Evolutionary conservation across 2,797 vertebrate species (phyloP), one percentile per base, ranked within the genome.

Genomic region (Phalloptychus januarius): DNA sequence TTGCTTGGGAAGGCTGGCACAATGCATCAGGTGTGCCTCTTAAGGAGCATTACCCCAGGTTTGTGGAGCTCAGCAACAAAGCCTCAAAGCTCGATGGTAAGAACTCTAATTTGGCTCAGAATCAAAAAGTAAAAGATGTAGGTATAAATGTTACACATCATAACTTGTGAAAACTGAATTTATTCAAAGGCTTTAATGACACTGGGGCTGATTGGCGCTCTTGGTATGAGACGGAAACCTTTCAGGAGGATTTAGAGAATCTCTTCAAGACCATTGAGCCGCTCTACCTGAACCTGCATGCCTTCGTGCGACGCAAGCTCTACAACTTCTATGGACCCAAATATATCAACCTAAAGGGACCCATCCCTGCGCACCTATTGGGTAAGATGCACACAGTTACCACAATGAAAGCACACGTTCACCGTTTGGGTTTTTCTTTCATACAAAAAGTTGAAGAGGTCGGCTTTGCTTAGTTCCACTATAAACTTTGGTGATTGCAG

Each of bases 1-100:
- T 94, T 0, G 97, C 95, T 44, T 99, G 98, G 98, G 98, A 99
- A 80, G 97, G 95, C 7, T 99, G 98, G 98, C 98, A 98, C 91
- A 95, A 98, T 0, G 86, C 72, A 0, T 96, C 96, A 0, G 98
- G 98, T 2, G 93, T 95, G 28, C 97, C 97, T 0, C 94, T 98
- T 72, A 96, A 91, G 13, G 0, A 86, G 4, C 40, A 92, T 45
- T 99, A 99, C 5, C 63, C 95, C 40, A 80, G 86, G 8, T 98
- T 98, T 10, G 97, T 98, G 40, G 3, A 79, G 52, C 94, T 99
- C 88, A 99, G 98, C 95, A 99, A 99, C 3, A 89, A 93, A 0
- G 98, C 97, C 33, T 96, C 96, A 7, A 0, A 0, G 25, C 76
- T 88, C 81, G 98, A 99, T 11, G 97, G 98, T 99, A 86, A 90